Conservation (phyloP, 2,113 vertebrate species). For the Anas platyrhynchos region DNA sequence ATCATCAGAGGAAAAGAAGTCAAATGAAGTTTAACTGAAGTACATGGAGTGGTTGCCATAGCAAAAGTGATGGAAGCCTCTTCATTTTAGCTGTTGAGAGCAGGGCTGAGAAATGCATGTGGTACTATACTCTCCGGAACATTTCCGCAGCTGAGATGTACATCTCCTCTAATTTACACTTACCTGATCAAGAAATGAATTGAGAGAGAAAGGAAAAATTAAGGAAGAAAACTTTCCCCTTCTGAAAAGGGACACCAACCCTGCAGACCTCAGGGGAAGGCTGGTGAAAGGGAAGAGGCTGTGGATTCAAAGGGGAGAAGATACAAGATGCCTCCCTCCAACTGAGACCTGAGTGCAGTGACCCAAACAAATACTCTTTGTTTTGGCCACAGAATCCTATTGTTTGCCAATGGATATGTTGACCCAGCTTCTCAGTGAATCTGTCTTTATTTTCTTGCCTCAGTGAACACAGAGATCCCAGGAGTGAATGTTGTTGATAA, state of each 20-base stretch:
- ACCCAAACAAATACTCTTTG: neutral
- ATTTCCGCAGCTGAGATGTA: neutral
- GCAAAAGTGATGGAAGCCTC: slow-evolving; percentile 41
- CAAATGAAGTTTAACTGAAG: slow-evolving; percentile 32
- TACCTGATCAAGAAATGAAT: neutral
- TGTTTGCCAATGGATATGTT: neutral
- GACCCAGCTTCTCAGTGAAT: neutral
- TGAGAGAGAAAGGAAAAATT: neutral
- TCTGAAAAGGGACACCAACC: neutral
- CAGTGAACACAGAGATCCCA: neutral
- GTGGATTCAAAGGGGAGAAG: neutral
- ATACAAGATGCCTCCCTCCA: neutral
- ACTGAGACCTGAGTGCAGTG: neutral
- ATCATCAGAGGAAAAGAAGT: slow-evolving; percentile 5
- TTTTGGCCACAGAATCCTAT: neutral
- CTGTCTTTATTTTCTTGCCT: neutral
- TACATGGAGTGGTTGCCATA: slow-evolving; percentile 34
- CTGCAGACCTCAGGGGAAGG: neutral
- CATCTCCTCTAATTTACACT: neutral
- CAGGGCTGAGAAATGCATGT: neutral
- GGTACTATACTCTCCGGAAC: neutral
- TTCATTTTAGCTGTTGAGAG: neutral
- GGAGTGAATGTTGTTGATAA: rapidly evolving
- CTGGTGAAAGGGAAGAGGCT: neutral
- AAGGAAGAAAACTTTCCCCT: neutral